Conservation (phyloP, 2,797 vertebrate genomes). For the Diplodus sargus region DNA sequence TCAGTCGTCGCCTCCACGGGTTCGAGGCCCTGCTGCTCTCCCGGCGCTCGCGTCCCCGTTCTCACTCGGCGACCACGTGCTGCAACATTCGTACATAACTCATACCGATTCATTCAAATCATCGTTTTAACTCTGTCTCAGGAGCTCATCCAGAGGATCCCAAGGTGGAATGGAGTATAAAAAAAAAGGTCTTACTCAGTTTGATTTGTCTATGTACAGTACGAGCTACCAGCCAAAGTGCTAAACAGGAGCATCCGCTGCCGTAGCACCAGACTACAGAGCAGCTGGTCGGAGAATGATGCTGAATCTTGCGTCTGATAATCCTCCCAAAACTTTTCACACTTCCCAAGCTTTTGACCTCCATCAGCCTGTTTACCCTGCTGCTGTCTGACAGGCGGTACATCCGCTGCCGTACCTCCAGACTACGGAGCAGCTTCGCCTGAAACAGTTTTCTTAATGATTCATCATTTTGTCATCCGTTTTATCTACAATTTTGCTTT, state of each 20-base stretch:
- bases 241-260: conserved; percentile 15
- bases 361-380: too few relatives aligned
- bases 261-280: too few relatives aligned
- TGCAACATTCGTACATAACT: conserved; percentile 44
- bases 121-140: conserved; percentile 52
- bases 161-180: conserved; percentile 49
- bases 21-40: conserved; percentile 54
- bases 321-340: too few relatives aligned
- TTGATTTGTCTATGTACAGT: conserved; percentile 40
- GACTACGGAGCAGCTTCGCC: too few relatives aligned
- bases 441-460: too few relatives aligned
- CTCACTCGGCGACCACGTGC: conserved; percentile 41
- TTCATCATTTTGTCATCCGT: too few relatives aligned
- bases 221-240: conserved; percentile 36
- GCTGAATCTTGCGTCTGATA: too few relatives aligned
- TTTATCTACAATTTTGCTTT: too few relatives aligned
- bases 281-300: too few relatives aligned
- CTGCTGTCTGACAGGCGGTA: too few relatives aligned
- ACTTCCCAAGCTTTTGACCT: too few relatives aligned
- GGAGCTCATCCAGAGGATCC: conserved; percentile 49
- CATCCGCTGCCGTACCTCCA: too few relatives aligned
- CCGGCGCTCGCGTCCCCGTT: conserved; percentile 38
- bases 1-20: conserved; percentile 66
- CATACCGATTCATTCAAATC: conserved; percentile 40
- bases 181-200: conserved; percentile 29